These are phyloP conservation scores for Microctonus brassicae DNA, from an alignment of 2,888 invertebrate species.

Conservation along the genomic window DNA sequence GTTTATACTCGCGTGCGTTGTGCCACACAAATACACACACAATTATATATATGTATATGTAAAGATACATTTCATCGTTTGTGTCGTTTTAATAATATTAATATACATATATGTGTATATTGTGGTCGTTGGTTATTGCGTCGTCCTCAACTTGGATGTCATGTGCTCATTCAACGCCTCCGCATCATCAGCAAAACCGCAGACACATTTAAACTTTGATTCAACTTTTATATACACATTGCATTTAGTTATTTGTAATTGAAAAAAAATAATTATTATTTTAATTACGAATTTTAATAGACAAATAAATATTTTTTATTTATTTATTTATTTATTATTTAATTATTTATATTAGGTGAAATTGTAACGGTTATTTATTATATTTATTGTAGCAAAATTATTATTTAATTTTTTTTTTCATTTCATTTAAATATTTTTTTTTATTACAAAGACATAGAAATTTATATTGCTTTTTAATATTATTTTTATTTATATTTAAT, in stretches of 20 bases:
- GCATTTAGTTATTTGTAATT: background rate
- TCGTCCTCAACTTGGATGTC: constrained; percentile 21
- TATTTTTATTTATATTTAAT: background rate
- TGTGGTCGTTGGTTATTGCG: constrained; percentile 28
- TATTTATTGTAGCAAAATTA: too few relatives aligned
- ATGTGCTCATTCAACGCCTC: constrained; percentile 27
- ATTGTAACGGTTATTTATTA: too few relatives aligned
- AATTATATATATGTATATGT: background rate
- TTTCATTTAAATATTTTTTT: background rate
- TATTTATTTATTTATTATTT: too few relatives aligned
- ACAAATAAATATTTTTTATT: too few relatives aligned
- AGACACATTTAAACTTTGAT: constrained; percentile 5
- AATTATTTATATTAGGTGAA: too few relatives aligned
- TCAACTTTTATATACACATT: constrained; percentile 7
- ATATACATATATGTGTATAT: constrained; percentile 9
- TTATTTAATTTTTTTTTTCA: too few relatives aligned
- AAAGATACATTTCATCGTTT: background rate
- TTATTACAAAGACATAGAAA: background rate
- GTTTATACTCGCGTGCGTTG: constrained; percentile 54
- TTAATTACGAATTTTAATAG: too few relatives aligned
- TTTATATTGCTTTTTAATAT: background rate
- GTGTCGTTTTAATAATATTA: background rate
- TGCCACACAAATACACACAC: background rate
- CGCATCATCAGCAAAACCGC: constrained; percentile 17
- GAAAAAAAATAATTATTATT: too few relatives aligned